Conservation (phyloP, 2,797 vertebrate species). For the Melanotaenia nigrans region DNA sequence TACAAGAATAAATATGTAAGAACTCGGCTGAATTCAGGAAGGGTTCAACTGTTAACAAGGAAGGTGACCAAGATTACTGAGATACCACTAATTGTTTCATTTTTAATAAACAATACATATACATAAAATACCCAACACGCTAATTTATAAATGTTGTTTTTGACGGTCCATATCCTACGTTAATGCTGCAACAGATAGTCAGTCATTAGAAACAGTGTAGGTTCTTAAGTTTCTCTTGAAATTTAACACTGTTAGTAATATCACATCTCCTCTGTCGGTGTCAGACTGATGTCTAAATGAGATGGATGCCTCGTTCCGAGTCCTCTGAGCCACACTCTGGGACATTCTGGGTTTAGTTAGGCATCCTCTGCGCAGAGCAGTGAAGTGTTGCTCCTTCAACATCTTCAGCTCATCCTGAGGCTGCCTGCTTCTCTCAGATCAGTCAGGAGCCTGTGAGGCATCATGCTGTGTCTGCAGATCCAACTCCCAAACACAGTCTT, state of each 20-base stretch:
- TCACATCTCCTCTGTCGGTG: constrained; percentile 30
- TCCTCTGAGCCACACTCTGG: constrained; percentile 40
- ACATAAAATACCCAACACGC: constrained; percentile 34
- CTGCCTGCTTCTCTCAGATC: constrained; percentile 57
- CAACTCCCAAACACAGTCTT: constrained; percentile 21
- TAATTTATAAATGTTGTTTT: constrained; percentile 36
- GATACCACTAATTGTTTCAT: constrained; percentile 21
- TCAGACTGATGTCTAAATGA: constrained; percentile 41
- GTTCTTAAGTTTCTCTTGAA: constrained; percentile 45
- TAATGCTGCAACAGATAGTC: constrained; percentile 39
- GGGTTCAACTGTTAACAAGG: constrained; percentile 31
- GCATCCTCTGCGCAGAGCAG: constrained; percentile 46
- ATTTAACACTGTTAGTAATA: constrained; percentile 27
- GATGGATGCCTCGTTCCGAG: constrained; percentile 26
- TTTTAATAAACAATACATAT: constrained; percentile 33
- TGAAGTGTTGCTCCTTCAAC: constrained; percentile 42
- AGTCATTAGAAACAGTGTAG: constrained; percentile 29
- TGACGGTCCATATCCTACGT: constrained; percentile 26
- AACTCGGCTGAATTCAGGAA: constrained; percentile 47
- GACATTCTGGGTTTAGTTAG: constrained; percentile 42
- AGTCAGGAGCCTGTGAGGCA: constrained; percentile 56
- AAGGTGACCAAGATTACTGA: constrained; percentile 12
- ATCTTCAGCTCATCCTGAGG: constrained; percentile 51
- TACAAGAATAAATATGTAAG: constrained; percentile 62
- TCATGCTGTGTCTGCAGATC: constrained; percentile 59